Conservation (phyloP, 1,140 invertebrate genomes). For the Bombus superbus region DNA sequence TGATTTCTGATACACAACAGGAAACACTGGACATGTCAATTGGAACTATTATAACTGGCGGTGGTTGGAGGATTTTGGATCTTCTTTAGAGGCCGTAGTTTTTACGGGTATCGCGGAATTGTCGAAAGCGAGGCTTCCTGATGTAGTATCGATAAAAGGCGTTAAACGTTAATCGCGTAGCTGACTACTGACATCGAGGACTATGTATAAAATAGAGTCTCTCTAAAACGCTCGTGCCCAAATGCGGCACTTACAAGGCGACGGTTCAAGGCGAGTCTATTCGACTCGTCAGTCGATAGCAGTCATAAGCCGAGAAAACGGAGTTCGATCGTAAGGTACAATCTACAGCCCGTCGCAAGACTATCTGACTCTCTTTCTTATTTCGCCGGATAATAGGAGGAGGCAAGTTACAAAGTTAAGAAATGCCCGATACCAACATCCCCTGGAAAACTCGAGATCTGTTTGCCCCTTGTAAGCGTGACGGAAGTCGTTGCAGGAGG, state of each 20-base stretch:
- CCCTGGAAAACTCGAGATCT: background rate
- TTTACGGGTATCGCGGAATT: no score
- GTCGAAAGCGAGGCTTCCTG: no score
- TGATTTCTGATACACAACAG: background rate
- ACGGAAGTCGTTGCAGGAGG: conserved; percentile 12
- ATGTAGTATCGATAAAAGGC: no score
- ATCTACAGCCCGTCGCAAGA: background rate
- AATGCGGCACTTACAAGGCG: background rate
- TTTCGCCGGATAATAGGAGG: background rate
- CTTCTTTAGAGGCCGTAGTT: no score
- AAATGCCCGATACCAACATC: background rate
- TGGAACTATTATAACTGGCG: background rate
- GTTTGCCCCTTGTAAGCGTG: background rate
- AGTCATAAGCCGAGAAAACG: no score
- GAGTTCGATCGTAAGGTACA: no score
- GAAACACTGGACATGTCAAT: no score
- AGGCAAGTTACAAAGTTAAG: background rate
- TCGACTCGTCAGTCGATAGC: no score
- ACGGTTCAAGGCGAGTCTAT: no score
- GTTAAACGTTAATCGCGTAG: no score
- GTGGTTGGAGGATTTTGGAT: no score
- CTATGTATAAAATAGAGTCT: background rate
- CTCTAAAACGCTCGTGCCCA: background rate
- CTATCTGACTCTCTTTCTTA: background rate
- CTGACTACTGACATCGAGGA: no score